phyloP scores from a whole-genome alignment of 2,888 invertebrate genomes.

The Nomada flava region DNA sequence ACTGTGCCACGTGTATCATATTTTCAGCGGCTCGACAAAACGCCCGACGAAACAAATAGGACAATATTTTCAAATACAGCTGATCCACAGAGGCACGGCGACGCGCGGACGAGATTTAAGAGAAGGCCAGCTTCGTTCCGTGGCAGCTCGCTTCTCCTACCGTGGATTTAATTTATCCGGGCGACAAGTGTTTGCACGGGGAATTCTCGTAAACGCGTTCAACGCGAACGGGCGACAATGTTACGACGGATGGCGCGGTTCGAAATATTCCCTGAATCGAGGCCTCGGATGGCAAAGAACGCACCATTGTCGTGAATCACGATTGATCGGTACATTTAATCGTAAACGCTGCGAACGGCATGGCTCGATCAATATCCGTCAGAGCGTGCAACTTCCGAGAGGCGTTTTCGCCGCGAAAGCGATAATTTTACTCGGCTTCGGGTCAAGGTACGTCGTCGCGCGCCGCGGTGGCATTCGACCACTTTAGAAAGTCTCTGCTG shows the following conservation, averaged over 20 bases:
- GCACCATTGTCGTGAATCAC: not conserved
- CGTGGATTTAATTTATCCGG: not conserved
- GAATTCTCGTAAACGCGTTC: not conserved
- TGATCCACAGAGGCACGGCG: not conserved
- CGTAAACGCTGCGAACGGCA: constrained; percentile 4
- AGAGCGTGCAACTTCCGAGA: constrained; percentile 36
- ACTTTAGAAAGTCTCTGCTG: constrained; percentile 69
- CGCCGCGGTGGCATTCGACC: constrained; percentile 61
- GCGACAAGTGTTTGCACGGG: not conserved
- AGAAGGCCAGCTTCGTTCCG: not conserved
- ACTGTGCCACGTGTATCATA: constrained; percentile 7
- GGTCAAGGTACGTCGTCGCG: constrained; percentile 59
- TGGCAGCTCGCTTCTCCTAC: no score
- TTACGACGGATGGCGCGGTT: not conserved
- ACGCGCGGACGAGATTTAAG: not conserved
- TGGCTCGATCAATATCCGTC: constrained; percentile 31
- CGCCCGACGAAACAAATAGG: not conserved
- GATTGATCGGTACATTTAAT: not conserved
- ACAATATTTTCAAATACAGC: constrained; percentile 10
- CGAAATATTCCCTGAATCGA: not conserved
- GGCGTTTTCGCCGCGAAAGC: constrained; percentile 44
- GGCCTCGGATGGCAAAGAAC: not conserved
- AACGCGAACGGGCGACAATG: not conserved
- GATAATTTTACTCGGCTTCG: constrained; percentile 55
- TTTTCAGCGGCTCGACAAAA: constrained; percentile 14